Evolutionary conservation across 2,113 vertebrate genomes (phyloP).

Genomic region (Daphoenositta chrysoptera): DNA sequence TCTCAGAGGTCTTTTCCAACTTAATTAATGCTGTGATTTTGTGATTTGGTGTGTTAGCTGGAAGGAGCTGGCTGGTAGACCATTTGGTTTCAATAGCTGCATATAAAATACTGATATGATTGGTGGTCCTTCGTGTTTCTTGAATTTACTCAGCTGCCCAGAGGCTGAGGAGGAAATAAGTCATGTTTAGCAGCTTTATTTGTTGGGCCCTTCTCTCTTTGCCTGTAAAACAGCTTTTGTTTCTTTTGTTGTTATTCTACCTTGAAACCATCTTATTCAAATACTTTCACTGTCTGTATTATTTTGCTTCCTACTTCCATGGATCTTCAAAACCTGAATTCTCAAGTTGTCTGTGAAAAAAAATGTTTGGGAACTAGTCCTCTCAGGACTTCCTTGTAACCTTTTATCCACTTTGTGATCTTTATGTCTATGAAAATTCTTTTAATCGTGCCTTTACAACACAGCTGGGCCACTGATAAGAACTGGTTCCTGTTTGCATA

Average conservation of each 20-base stretch:
- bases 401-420: background rate
- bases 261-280: background rate
- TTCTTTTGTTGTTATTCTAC: background rate
- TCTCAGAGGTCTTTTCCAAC: background rate
- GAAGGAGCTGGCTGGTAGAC: background rate
- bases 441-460: background rate
- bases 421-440: background rate
- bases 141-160: background rate
- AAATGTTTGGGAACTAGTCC: background rate
- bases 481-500: background rate
- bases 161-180: background rate
- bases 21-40: background rate
- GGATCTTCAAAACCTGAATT: background rate
- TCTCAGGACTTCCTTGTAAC: background rate
- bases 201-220: background rate
- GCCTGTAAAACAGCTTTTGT: background rate
- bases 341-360: background rate
- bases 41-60: background rate
- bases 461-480: background rate
- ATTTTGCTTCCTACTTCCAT: background rate
- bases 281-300: fast-evolving
- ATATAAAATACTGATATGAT: background rate
- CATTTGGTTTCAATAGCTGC: background rate
- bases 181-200: background rate
- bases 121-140: background rate